These are phyloP conservation scores for Cremastinae sp. DNA, from an alignment of 2,888 invertebrate species.

Conservation along the genomic window DNA sequence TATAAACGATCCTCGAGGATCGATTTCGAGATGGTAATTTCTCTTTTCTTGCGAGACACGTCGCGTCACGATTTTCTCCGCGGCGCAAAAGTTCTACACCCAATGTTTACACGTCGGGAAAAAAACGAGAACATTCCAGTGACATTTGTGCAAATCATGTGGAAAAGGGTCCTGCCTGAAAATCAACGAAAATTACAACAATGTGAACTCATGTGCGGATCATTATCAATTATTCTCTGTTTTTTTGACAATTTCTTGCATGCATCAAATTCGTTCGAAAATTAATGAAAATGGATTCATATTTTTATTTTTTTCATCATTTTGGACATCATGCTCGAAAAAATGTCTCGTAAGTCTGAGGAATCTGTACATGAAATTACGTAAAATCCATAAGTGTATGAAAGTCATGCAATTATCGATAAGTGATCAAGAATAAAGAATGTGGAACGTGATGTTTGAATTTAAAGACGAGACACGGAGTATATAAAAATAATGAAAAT, in stretches of 20 bases:
- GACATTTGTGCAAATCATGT: background rate
- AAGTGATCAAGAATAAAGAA: conserved; percentile 52
- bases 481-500: conserved; percentile 4
- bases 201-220: no score
- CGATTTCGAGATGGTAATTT: conserved; percentile 52
- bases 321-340: background rate
- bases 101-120: background rate
- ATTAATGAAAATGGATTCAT: no score
- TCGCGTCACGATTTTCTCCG: conserved; percentile 18
- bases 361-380: conserved; percentile 21
- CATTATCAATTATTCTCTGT: no score
- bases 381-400: conserved; percentile 36
- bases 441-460: conserved; percentile 30
- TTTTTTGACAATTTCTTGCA: no score
- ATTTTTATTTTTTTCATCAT: background rate
- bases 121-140: background rate
- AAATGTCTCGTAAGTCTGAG: conserved; percentile 9
- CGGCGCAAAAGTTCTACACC: background rate
- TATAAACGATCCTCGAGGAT: conserved; percentile 3
- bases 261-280: no score
- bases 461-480: background rate
- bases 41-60: background rate
- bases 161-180: background rate
- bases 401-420: conserved; percentile 60
- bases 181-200: no score